Base-by-base conservation (phyloP, 1,140 invertebrate genomes). In the Rhynchophorus ferrugineus region DNA sequence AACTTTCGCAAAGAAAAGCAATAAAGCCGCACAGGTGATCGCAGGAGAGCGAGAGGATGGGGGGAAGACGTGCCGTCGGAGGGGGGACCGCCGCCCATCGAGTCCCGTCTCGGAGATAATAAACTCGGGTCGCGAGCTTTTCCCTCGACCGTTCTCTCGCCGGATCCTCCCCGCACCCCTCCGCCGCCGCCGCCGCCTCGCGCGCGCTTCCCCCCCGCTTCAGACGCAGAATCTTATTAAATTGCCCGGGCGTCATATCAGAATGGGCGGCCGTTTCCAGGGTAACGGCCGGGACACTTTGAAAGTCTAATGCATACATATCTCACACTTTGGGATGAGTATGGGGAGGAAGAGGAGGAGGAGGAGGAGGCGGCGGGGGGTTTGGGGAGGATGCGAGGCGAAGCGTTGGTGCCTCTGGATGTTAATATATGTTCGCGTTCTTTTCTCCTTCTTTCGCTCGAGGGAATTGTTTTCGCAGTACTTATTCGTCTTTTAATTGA, bases 241-340 rank as follows among this genome's bases (percentile, higher is more conserved):
- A 69, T 69, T 69, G 67, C 65, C 67, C 67, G 67, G 67, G 67
- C 67, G 67, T 69, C 67, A 69, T 69, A 69, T 69, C 65, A 65
- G 64, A 58, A 63, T 63, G 61, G 60, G 64, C 65, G 60, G 62
- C 61, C 64, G 67, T 69, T 67, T 62, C 65, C 61, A 63, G 55
- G 65, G 65, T 61, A 69, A 69, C 67, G 65, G 65, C 65, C 67
- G 65, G 65, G 67, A 69, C 67, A 69, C 67, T 69, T 69, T 69
- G 65, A 69, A 69, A 69, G 67, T 69, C 67, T 69, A 69, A 69
- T 69, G 67, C 65, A 69, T 67, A 69, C 67, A 69, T 65, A 67
- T 69, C 67, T 69, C 65, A 67, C 67, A 67, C 67, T 66, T 44
- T 22, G 38, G 18, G 18, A 41, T 74, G 65, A 62, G 60, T 54